Evolutionary conservation across 2,888 invertebrate genomes (phyloP).

Genomic region (Drosophila histrio): DNA sequence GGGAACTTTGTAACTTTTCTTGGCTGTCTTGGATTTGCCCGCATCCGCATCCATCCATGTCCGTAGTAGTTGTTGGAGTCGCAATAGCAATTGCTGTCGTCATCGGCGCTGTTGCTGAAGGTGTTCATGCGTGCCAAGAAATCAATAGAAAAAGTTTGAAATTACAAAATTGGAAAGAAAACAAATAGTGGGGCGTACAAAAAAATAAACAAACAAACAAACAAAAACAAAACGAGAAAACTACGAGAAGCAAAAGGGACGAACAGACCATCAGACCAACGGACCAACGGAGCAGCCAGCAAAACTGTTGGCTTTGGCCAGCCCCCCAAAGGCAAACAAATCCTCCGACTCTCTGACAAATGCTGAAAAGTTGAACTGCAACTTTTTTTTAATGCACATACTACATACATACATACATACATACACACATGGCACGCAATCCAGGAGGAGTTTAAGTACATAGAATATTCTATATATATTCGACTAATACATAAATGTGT

Average conservation of each 20-base stretch:
- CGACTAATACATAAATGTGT: slow-evolving; percentile 17
- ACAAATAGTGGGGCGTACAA: slow-evolving; percentile 69
- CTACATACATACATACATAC: slow-evolving; percentile 12
- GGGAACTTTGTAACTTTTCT: slow-evolving; percentile 63
- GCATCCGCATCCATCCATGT: slow-evolving; percentile 36
- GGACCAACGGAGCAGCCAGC: slow-evolving; percentile 26
- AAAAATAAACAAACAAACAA: slow-evolving; percentile 47
- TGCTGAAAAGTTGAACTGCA: slow-evolving; percentile 75
- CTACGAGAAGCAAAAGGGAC: slow-evolving; percentile 1
- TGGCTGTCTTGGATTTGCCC: slow-evolving; percentile 40
- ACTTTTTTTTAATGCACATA: slow-evolving; percentile 48
- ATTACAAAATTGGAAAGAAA: slow-evolving; percentile 79
- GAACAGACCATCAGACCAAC: background rate
- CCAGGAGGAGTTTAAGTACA: slow-evolving; percentile 24
- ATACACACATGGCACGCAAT: slow-evolving; percentile 19
- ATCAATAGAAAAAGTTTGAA: slow-evolving; percentile 79
- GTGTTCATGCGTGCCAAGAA: slow-evolving; percentile 78
- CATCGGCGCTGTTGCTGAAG: slow-evolving; percentile 67
- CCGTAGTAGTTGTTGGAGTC: slow-evolving; percentile 9
- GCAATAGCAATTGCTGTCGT: slow-evolving; percentile 61
- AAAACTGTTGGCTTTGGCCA: slow-evolving; percentile 61
- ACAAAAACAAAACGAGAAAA: slow-evolving; percentile 38
- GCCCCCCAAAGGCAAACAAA: slow-evolving; percentile 72
- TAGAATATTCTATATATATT: slow-evolving; percentile 33
- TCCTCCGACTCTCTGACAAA: slow-evolving; percentile 78